Base-by-base conservation (phyloP, 2,888 invertebrate genomes). In the Dendrolimus pini region DNA sequence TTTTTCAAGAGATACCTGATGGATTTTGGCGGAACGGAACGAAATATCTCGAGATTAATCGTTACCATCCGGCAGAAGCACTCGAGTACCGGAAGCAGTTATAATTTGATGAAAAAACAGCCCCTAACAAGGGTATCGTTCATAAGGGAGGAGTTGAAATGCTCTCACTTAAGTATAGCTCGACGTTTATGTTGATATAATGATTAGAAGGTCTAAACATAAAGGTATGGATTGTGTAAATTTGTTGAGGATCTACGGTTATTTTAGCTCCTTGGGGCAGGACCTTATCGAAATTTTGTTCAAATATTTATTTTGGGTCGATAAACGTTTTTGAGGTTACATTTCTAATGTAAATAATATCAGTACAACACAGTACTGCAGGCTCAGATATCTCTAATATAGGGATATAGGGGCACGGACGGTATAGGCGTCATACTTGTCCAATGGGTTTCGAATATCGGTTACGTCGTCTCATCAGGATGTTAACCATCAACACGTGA, bases 21-120 rank as follows among this genome's bases (percentile, higher is more conserved):
- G 12, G 12, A 1, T 30, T 30, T 30, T 10, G 47, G 12, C 47
- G 12, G 9, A 47, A 12, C 47, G 47, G 47, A 47, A 75, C 72
- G 67, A 62, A 66, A 64, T 72, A 65, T 67, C 73, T 74, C 63
- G 66, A 76, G 72, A 80, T 80, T 78, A 80, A 85, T 82, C 81
- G 75, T 66, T 76, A 66, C 72, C 83, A 85, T 86, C 89, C 87
- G 85, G 80, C 67, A 65, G 59, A 64, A 62, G 64, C 65, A 70
- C 75, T 80, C 64, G 69, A 82, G 74, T 64, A 70, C 82, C 84
- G 87, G 86, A 88, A 82, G 80, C 78, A 67, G 70, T 69, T 67
- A 69, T 69, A 69, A 72, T 74, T 76, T 75, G 72, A 75, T 75
- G 77, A 80, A 82, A 82, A 79, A 72, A 70, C 47, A 41, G n/a